Evolutionary conservation across 2,113 vertebrate genomes (phyloP).

Genomic region (Apus apus): DNA sequence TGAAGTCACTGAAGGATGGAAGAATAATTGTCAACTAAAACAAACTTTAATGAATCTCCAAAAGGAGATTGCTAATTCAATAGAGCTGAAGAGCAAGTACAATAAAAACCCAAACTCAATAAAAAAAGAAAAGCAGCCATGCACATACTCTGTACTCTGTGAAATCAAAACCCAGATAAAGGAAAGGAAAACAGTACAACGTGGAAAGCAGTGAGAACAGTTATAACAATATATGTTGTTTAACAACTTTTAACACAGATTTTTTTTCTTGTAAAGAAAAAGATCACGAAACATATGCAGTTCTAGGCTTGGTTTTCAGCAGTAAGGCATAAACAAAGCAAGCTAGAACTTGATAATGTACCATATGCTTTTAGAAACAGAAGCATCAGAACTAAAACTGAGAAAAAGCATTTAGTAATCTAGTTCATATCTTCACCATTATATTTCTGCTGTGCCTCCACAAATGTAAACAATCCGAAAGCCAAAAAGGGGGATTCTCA

Average conservation of each 20-base stretch:
- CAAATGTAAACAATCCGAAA: neutral
- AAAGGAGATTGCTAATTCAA: neutral
- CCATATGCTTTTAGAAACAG: conserved; percentile 37
- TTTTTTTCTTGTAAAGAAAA: neutral
- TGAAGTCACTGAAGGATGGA: conserved; percentile 11
- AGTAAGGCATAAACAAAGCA: conserved; percentile 32
- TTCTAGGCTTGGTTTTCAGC: conserved; percentile 9
- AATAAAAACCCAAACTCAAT: neutral
- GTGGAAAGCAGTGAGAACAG: neutral
- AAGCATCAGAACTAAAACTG: neutral
- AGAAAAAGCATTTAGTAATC: neutral
- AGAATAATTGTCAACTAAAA: conserved; percentile 26
- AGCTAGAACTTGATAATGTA: neutral
- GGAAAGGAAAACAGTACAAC: neutral
- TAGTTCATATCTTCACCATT: neutral
- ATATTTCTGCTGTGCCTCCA: neutral
- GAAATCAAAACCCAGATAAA: conserved; percentile 1
- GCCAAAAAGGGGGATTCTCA: neutral
- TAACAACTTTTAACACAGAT: neutral
- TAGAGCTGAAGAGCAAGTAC: neutral
- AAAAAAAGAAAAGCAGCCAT: neutral
- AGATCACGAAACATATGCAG: neutral
- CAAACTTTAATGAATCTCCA: neutral
- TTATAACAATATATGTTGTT: neutral
- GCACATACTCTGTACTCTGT: neutral